Base-by-base conservation (phyloP, 2,797 vertebrate genomes). In the Amniataba percoides region DNA sequence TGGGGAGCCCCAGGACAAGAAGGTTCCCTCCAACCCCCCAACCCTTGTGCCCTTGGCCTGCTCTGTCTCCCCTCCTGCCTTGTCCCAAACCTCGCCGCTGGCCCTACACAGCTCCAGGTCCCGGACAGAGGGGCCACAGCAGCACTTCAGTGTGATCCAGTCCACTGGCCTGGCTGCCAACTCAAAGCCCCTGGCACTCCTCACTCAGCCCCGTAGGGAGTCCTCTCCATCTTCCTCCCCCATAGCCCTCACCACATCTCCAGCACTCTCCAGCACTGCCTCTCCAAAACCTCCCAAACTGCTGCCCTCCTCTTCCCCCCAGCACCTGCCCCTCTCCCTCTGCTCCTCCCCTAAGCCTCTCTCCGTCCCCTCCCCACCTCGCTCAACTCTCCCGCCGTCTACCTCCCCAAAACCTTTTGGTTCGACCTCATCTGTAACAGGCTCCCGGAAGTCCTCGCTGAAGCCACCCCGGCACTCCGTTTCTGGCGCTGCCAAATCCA, bases 61-160 rank as follows among this genome's bases (percentile, higher is more conserved):
- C 82, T 93, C 92, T 81, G 95, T 95, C 91, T 97, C 95, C 90
- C 96, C 95, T 89, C 96, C 97, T 86, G 92, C 95, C 92, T 94
- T 96, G 93, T 96, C 97, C 94, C 97, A 97, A 92, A 95, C 96
- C 91, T 95, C 97, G 78, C 95, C 96, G 0, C 95, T 96, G 94
- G 92, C 96, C 94, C 96, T 97, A 91, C 97, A 96, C 93, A 94
- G 95, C 94, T 96, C 97, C 95, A 94, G 96, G 94, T 93, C 96
- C 92, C 93, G 96, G 94, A 94, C 96, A 79, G 97, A 98, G 87
- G 95, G 95, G 89, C 93, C 94, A 83, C 97, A 97, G 91, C 97
- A 98, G 90, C 93, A 98, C 90, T 97, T 97, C 91, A 99, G 98
- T 85, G 98, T 99, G 85, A 99, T 99, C 93, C 98, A 99, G 96